Base-by-base conservation (phyloP, 1,140 invertebrate genomes). In the Euwallacea fornicatus region DNA sequence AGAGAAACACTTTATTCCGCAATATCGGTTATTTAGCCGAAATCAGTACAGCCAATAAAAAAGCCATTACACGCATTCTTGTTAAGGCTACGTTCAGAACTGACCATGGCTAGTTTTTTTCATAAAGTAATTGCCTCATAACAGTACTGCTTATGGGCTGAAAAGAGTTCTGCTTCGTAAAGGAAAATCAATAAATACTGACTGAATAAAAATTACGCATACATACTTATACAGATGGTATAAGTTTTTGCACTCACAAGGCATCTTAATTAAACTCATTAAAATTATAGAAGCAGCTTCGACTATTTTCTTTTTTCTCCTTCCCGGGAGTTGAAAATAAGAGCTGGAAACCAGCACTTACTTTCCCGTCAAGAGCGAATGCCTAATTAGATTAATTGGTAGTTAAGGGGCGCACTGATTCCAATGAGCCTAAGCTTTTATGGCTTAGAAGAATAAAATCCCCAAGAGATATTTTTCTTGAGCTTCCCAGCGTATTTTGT, bases 51-150 rank as follows among this genome's bases (percentile, higher is more conserved):
- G 46, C 21, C 4, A 33, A 33, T 10, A 63, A 63, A 63, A 63
- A 63, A 63, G 61, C 61, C 15, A 63, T 63, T 63, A 47, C 13
- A 33, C 61, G 61, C 61, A 63, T 63, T 63, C 61, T 63, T 63
- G 61, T 43, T 46, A 63, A 63, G 61, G 61, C 16, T 63, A 47
- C n/a, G 43, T 63, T 42, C 42, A 8, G 10, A 15, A 11, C n/a
- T 42, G 61, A 42, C 43, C 21, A 44, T 47, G 61, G 46, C n/a
- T n/a, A 13, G 10, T 42, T 42, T 15, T 63, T 63, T 63, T 43
- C 42, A 63, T 7, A 11, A 63, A 44, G 43, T 63, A 63, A 63
- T 63, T 63, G 61, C 42, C 61, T 9, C 61, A 63, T 63, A 63
- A 63, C 61, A 63, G 61, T 63, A 63, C 61, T 15, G 16, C n/a